Evolutionary conservation across 2,888 invertebrate genomes (phyloP).

Genomic region (Galeopsomyia nigrocyanea): DNA sequence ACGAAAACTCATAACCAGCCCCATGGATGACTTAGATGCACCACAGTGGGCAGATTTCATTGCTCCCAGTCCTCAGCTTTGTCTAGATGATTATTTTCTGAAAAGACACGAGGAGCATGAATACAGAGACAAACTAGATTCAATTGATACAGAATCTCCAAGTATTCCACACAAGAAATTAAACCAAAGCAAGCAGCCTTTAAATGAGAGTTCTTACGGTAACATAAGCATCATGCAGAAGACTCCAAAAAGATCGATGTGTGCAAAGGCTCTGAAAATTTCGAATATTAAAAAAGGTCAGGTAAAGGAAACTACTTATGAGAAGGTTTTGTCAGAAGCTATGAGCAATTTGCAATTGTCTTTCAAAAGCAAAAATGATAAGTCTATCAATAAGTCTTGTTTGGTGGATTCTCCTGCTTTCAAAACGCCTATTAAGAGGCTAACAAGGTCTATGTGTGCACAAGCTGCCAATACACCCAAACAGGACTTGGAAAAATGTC

Average conservation of each 20-base stretch:
- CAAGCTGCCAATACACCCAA: slow-evolving; percentile 23
- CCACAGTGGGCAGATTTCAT: slow-evolving; percentile 61
- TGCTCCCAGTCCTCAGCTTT: slow-evolving; percentile 52
- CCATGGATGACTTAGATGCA: slow-evolving; percentile 55
- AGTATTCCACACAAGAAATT: slow-evolving; percentile 1
- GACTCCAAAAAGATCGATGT: slow-evolving; percentile 24
- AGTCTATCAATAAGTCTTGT: slow-evolving; percentile 45
- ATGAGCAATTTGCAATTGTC: slow-evolving; percentile 53
- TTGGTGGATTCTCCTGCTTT: slow-evolving; percentile 42
- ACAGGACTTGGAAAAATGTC: slow-evolving; percentile 32
- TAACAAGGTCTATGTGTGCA: slow-evolving; percentile 49
- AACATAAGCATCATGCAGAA: slow-evolving; percentile 30
- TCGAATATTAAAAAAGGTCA: slow-evolving; percentile 25
- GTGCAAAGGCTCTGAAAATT: neutral
- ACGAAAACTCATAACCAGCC: slow-evolving; percentile 5
- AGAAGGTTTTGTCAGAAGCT: slow-evolving; percentile 53
- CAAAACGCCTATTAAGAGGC: slow-evolving; percentile 48
- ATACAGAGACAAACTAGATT: slow-evolving; percentile 34
- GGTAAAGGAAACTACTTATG: slow-evolving; percentile 49
- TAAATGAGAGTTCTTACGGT: slow-evolving; percentile 14
- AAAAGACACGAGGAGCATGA: slow-evolving; percentile 44
- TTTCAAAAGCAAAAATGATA: slow-evolving; percentile 37
- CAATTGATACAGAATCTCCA: slow-evolving; percentile 21
- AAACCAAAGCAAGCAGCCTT: slow-evolving; percentile 9
- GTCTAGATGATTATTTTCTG: slow-evolving; percentile 55